Conservation (phyloP, 2,113 vertebrate genomes). For the Climacteris rufus region DNA sequence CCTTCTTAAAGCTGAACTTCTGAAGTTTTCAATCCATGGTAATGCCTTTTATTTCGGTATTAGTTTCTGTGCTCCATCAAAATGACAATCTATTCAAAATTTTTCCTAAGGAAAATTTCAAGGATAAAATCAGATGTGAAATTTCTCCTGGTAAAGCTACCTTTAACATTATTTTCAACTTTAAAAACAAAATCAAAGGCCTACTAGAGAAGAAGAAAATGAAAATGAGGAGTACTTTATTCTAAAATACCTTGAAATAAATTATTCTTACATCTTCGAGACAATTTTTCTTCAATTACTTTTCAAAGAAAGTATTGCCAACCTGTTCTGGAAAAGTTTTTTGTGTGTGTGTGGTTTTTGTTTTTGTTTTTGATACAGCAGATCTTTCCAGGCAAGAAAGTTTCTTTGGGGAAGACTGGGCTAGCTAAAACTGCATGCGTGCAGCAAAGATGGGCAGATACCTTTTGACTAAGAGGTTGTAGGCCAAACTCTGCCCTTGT, state of each 20-base stretch:
- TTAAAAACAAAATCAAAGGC: neutral
- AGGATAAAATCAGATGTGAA: neutral
- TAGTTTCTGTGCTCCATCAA: neutral
- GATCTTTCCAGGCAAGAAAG: neutral
- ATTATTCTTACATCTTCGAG: neutral
- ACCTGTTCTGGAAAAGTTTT: neutral
- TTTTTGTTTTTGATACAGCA: neutral
- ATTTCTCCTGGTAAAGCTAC: neutral
- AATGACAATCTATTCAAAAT: neutral
- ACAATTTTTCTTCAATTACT: neutral
- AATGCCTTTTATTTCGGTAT: neutral
- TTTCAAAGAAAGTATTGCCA: neutral
- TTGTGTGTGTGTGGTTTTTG: too few relatives aligned
- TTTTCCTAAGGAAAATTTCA: neutral
- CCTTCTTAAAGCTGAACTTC: neutral
- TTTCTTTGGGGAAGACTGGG: neutral
- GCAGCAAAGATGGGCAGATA: neutral
- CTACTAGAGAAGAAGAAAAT: neutral
- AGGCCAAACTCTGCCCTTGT: neutral
- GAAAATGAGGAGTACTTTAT: neutral
- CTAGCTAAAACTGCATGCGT: neutral
- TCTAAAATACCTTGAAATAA: neutral
- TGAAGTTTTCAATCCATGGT: neutral
- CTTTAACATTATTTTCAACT: neutral
- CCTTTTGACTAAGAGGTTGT: neutral